Base-by-base conservation (phyloP, 2,888 invertebrate genomes). In the Aphidius colemani region DNA sequence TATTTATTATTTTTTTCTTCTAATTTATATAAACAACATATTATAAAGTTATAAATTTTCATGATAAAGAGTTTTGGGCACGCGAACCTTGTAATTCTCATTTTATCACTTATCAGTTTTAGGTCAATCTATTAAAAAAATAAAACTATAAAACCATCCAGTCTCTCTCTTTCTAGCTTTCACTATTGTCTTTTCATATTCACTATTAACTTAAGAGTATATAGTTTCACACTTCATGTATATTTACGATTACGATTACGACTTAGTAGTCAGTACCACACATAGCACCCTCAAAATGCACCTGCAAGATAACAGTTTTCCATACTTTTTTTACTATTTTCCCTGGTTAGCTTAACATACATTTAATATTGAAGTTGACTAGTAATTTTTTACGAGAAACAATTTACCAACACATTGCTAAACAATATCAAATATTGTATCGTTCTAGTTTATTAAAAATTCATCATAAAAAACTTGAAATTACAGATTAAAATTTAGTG, bases 161-260 rank as follows among this genome's bases (percentile, higher is more conserved):
- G 11, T 48, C 48, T 48, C 48, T 48, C 48, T 13, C 48, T 48
- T 48, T 48, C 50, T 7, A 45, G 55, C 66, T 58, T 13, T 9
- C 63, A 18, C 61, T 53, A 53, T 48, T n/a, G 13, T 18, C 13
- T 18, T 18, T 18, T 18, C 13, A 18, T 18, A 18, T 18, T 18
- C 1, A 18, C 13, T 18, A 18, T 18, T 2, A 18, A 18, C 13
- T 18, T 18, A 2, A 18, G 1, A 18, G 64, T 70, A 69, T 70
- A 71, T 71, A 70, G 72, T 70, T 75, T 73, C 72, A 71, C 74
- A 73, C 71, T 68, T 70, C 70, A 71, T 69, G 71, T 71, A 69
- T 73, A 70, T 74, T 75, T 72, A 72, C 69, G 71, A 68, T 68
- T 72, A 71, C 66, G 68, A 69, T 71, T 68, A 69, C 68, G 63